A percentile compares a stretch with the other conserved stretches of the same genome.
Evolutionary conservation across 2,797 vertebrate genomes (phyloP).

Genomic region (Otolemur crassicaudatus): DNA sequence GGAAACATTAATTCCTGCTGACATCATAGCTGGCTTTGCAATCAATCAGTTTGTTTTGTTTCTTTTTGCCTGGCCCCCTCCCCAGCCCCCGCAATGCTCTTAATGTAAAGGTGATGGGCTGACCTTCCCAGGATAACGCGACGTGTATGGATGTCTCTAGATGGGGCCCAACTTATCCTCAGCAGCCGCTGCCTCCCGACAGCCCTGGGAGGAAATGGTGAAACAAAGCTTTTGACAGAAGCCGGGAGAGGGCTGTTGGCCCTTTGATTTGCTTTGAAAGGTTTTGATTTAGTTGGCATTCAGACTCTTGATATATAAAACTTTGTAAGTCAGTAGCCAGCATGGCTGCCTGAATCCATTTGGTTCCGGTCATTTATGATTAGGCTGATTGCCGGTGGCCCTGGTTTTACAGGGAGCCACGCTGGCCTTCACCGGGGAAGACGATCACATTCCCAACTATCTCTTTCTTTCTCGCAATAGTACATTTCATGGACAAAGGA

Average conservation of each 20-base stretch:
- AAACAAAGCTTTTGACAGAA: constrained; percentile 69
- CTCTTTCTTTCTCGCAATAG: constrained; percentile 79
- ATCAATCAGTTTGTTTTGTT: constrained; percentile 85
- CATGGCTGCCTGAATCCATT: constrained; percentile 86
- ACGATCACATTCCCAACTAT: constrained; percentile 78
- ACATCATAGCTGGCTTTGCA: constrained; percentile 87
- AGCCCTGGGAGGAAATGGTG: constrained; percentile 63
- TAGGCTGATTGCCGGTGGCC: constrained; percentile 86
- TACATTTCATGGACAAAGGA: constrained; percentile 76
- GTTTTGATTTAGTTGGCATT: constrained; percentile 84
- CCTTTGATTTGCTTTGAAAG: constrained; percentile 80
- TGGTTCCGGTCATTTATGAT: constrained; percentile 86
- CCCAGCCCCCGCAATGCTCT: background rate
- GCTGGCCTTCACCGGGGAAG: constrained; percentile 78
- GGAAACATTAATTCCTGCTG: constrained; percentile 89
- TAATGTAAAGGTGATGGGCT: constrained; percentile 74
- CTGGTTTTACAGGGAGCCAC: constrained; percentile 68
- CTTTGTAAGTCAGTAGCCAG: constrained; percentile 84
- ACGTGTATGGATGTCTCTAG: background rate
- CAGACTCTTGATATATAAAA: constrained; percentile 85
- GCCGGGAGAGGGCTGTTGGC: constrained; percentile 35
- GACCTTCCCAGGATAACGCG: constrained; percentile 62
- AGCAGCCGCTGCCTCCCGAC: constrained; percentile 48
- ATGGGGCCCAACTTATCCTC: constrained; percentile 55
- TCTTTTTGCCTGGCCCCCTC: background rate